A percentile compares a stretch with the other conserved stretches of the same genome.
Conservation (phyloP, 1,140 invertebrate species). For the Halictus rubicundus region DNA sequence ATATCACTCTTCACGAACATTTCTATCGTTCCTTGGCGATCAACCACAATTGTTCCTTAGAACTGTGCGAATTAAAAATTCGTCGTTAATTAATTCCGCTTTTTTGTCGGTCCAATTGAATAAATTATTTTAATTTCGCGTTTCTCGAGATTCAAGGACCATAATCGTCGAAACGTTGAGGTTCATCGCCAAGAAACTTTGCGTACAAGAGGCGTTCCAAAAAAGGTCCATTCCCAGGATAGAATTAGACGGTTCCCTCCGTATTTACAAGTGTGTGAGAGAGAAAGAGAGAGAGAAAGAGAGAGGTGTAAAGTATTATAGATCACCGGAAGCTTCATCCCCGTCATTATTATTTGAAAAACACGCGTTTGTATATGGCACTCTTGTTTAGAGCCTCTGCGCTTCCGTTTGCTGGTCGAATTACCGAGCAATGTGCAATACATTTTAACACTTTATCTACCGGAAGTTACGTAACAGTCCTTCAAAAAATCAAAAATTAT, state of each 20-base stretch:
- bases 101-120: too few relatives aligned
- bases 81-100: too few relatives aligned
- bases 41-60: not conserved
- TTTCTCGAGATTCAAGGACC: too few relatives aligned
- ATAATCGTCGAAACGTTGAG: not conserved
- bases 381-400: conserved; percentile 10
- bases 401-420: not conserved
- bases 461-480: too few relatives aligned
- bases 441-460: too few relatives aligned
- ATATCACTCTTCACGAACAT: conserved; percentile 22
- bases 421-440: conserved; percentile 32
- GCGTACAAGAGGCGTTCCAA: conserved; percentile 22
- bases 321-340: conserved; percentile 19
- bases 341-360: not conserved
- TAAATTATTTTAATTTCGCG: too few relatives aligned
- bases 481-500: too few relatives aligned
- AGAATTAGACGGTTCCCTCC: conserved; percentile 15
- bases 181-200: conserved; percentile 40
- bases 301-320: conserved; percentile 16
- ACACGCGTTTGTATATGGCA: not conserved
- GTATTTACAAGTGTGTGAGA: conserved; percentile 26
- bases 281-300: conserved; percentile 1
- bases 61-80: not conserved
- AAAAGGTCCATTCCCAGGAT: conserved; percentile 44
- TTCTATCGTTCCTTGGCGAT: conserved; percentile 6